Evolutionary conservation across 2,888 invertebrate genomes (phyloP).

Genomic region (Parnassius orleans): DNA sequence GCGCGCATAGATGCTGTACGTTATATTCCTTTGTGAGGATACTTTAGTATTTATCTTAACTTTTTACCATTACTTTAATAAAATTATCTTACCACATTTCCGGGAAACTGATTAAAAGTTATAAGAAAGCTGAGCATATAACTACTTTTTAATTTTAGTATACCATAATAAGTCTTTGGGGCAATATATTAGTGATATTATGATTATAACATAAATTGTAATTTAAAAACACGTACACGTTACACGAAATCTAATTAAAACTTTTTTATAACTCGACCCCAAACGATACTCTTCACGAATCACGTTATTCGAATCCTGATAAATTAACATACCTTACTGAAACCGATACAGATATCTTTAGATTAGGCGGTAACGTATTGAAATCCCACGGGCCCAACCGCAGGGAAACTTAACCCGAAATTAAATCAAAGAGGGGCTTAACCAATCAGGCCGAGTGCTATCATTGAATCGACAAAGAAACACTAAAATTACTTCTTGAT

Average conservation of each 20-base stretch:
- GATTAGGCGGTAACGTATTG: conserved; percentile 43
- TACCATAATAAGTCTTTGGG: too few relatives aligned
- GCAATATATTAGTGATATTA: too few relatives aligned
- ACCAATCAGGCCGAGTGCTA: conserved; percentile 80
- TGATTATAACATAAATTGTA: too few relatives aligned
- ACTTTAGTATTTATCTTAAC: too few relatives aligned
- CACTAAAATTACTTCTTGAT: conserved; percentile 81
- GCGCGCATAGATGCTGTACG: background rate
- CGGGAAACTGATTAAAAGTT: too few relatives aligned
- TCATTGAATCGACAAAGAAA: conserved; percentile 81
- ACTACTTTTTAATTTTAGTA: too few relatives aligned
- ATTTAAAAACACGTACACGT: background rate
- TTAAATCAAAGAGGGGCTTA: conserved; percentile 80
- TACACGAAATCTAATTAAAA: background rate
- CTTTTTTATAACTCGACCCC: too few relatives aligned
- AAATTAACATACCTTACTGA: conserved; percentile 44
- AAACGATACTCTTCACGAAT: too few relatives aligned
- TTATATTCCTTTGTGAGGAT: background rate
- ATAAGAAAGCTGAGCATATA: too few relatives aligned
- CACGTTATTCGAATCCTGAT: background rate
- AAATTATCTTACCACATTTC: too few relatives aligned
- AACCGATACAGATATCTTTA: conserved; percentile 44
- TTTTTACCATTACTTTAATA: too few relatives aligned
- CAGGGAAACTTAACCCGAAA: conserved; percentile 78
- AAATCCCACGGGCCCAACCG: conserved; percentile 68